Percentiles rank a stretch among this genome's conserved stretches.
phyloP scores from a whole-genome alignment of 2,888 invertebrate species.

The Pyrrhia umbra region DNA sequence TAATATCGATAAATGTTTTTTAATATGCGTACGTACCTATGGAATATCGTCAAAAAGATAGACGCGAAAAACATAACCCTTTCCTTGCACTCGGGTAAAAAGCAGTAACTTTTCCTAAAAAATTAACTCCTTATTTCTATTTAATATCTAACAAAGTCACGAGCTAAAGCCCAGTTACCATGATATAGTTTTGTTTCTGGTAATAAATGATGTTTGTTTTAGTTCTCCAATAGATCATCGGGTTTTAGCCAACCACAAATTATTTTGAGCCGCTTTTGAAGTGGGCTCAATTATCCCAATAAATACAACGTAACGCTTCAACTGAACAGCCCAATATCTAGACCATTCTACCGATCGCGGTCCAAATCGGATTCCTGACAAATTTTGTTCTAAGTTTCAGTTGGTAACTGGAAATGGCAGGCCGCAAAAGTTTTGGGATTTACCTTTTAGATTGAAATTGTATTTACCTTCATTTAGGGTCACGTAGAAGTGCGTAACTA shows the following conservation, averaged over 20 bases:
- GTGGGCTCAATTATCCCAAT: not conserved
- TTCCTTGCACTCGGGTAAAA: too few relatives aligned
- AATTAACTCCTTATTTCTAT: too few relatives aligned
- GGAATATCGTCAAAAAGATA: too few relatives aligned
- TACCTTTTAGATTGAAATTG: not conserved
- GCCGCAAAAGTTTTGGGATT: slow-evolving; percentile 12
- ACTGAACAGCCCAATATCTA: slow-evolving; percentile 6
- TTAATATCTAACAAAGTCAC: too few relatives aligned
- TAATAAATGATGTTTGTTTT: slow-evolving; percentile 35
- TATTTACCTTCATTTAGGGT: too few relatives aligned
- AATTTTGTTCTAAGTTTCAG: slow-evolving; percentile 37
- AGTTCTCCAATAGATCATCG: slow-evolving; percentile 20
- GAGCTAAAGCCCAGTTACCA: too few relatives aligned
- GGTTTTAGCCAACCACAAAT: slow-evolving; percentile 27
- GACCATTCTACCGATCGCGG: slow-evolving; percentile 13
- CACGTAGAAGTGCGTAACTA: too few relatives aligned
- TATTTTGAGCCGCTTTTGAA: slow-evolving; percentile 26
- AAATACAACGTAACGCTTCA: slow-evolving; percentile 13
- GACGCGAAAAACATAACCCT: too few relatives aligned
- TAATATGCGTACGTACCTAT: too few relatives aligned
- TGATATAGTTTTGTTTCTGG: not conserved
- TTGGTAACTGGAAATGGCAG: slow-evolving; percentile 4
- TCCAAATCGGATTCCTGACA: slow-evolving; percentile 37
- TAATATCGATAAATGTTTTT: too few relatives aligned
- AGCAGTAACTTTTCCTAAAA: too few relatives aligned